Percentiles rank a stretch among this genome's conserved stretches.
These are phyloP conservation scores for Jacana jacana DNA, from an alignment of 2,113 vertebrate species.

Conservation along the genomic window DNA sequence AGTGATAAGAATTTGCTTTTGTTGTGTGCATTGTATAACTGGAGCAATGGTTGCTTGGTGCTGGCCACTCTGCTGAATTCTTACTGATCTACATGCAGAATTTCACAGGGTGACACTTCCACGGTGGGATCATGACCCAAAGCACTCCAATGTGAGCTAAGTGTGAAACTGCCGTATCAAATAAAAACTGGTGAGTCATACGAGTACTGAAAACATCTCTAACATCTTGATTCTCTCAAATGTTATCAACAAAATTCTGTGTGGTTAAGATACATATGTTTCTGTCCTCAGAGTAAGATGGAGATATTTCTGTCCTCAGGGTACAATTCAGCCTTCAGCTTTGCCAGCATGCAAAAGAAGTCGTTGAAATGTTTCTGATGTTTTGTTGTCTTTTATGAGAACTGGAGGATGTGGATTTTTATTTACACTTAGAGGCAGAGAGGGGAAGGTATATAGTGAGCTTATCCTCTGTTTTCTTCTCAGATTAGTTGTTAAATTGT, in stretches of 20 bases:
- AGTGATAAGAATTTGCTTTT: background rate
- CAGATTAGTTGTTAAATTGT: background rate
- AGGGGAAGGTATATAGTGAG: background rate
- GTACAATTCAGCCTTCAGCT: background rate
- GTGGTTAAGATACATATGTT: background rate
- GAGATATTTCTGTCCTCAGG: background rate
- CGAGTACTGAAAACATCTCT: background rate
- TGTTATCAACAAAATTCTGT: background rate
- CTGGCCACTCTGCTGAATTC: background rate
- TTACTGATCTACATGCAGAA: background rate
- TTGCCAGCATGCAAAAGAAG: background rate
- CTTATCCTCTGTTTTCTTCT: background rate
- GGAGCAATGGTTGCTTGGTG: background rate
- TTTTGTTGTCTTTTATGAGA: background rate
- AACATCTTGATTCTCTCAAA: background rate
- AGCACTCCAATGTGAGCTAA: background rate
- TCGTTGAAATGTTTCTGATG: background rate
- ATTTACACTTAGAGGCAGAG: background rate
- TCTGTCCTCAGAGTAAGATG: background rate
- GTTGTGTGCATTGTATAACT: background rate
- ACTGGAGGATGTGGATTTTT: background rate
- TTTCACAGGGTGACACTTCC: background rate
- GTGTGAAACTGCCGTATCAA: background rate
- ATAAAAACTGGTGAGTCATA: background rate
- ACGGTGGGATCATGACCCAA: background rate